Conservation (phyloP, 2,888 invertebrate species). For the Sarcophaga variegata region DNA sequence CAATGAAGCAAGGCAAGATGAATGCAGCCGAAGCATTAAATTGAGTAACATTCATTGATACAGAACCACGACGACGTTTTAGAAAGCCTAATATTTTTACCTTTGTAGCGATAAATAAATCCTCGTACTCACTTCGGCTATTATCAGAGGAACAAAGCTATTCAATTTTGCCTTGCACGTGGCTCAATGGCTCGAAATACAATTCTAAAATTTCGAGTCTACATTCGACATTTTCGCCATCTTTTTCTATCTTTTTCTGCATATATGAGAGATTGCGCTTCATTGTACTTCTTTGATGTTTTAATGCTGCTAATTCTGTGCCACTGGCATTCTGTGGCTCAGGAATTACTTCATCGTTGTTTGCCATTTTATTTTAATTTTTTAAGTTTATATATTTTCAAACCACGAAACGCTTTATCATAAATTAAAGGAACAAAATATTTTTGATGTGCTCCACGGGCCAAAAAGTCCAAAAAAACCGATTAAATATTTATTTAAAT, state of each 20-base stretch:
- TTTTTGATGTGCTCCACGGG: no score
- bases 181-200: slow-evolving; percentile 49
- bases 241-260: slow-evolving; percentile 40
- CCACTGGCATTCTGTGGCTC: not conserved
- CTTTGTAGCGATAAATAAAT: slow-evolving; percentile 27
- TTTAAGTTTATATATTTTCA: no score
- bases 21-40: slow-evolving; percentile 3
- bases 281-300: not conserved
- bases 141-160: slow-evolving; percentile 27
- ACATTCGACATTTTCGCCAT: slow-evolving; percentile 34
- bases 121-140: slow-evolving; percentile 31
- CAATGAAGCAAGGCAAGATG: slow-evolving; percentile 24
- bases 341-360: no score
- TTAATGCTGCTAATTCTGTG: not conserved
- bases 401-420: no score
- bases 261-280: slow-evolving; percentile 24
- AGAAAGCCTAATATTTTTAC: slow-evolving; percentile 19
- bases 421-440: no score
- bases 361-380: no score
- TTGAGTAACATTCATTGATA: not conserved
- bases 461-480: no score
- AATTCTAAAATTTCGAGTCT: slow-evolving; percentile 53
- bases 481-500: not conserved
- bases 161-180: slow-evolving; percentile 58
- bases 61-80: slow-evolving; percentile 7